Percentiles rank a stretch among this genome's conserved stretches.
phyloP scores from a whole-genome alignment of 2,797 vertebrate species.

The Lagorchestes hirsutus region DNA sequence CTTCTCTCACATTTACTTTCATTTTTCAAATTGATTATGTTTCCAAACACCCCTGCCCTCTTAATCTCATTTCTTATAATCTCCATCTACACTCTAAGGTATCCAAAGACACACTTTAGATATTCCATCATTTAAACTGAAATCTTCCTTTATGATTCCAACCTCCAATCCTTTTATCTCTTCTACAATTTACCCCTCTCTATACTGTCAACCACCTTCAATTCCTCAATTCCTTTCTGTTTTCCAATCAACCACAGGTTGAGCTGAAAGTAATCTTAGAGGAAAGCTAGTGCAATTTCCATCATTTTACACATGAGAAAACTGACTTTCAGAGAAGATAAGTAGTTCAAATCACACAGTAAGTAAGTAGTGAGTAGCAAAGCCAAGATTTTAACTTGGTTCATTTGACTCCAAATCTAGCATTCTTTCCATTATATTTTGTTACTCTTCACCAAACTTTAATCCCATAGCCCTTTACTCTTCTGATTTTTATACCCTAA shows the following conservation, averaged over 20 bases:
- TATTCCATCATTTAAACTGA: neutral
- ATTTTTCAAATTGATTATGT: neutral
- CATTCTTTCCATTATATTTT: neutral
- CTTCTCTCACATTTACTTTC: neutral
- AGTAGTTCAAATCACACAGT: neutral
- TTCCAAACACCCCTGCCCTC: neutral
- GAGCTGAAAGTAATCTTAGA: neutral
- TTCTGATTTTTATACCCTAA: neutral
- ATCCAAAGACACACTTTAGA: neutral
- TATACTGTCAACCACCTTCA: neutral
- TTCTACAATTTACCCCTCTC: neutral
- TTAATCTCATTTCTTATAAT: neutral
- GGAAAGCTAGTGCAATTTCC: neutral
- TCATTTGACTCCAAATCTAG: neutral
- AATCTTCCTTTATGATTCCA: neutral
- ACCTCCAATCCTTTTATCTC: neutral
- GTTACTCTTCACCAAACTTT: neutral
- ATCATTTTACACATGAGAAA: neutral
- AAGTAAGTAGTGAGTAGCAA: neutral
- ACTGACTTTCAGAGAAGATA: neutral
- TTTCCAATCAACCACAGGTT: neutral
- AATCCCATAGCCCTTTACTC: neutral
- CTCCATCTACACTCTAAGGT: neutral
- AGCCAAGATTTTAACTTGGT: neutral
- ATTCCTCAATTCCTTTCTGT: neutral